Base-by-base conservation (phyloP, 2,113 vertebrate species). In the Nycticebus coucang region DNA sequence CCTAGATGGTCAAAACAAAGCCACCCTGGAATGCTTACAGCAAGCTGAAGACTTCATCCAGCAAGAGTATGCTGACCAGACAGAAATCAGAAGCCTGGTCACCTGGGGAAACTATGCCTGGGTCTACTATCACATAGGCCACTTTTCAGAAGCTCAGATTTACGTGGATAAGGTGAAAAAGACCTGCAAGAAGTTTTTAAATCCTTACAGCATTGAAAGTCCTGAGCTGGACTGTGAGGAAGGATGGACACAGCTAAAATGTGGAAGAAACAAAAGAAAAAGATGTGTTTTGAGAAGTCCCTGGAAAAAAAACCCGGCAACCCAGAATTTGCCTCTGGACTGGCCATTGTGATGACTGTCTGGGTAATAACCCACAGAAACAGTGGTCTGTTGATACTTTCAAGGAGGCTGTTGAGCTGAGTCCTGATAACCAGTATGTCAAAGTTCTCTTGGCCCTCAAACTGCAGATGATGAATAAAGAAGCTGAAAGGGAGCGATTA, bases 71-170 rank as follows among this genome's bases (percentile, higher is more conserved):
- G 18, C 97, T 55, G 83, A 69, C 60, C 96, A 97, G 45, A 89
- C 81, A 28, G 89, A 97, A 82, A 96, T 95, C n/a, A 94, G 45
- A 92, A 97, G 96, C 89, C 95, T 99, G 69, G 98, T 99, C 93
- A 99, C 98, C 5, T 99, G 98, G 98, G 98, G 98, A 19, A 99
- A 99, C 96, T 98, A 98, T 7, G 99, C 99, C 68, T 99, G 99
- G 99, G 71, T 99, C 74, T 98, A 98, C 94, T 99, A 99, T 93
- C 91, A 97, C 91, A 97, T 98, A 98, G 89, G 91, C 35, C 97
- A 91, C 69, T 91, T 98, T 0, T 6, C 97, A 18, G 96, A 98
- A 64, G 98, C 97, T 60, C 97, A 98, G 74, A n/a, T 0, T 9
- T 99, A 99, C 0, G 0, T 97, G 12, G 97, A 95, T 68, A 99